Evolutionary conservation across 35 echinoderm and acorn worm species (phyloP).

Genomic region (Hemicentrotus pulcherrimus): DNA sequence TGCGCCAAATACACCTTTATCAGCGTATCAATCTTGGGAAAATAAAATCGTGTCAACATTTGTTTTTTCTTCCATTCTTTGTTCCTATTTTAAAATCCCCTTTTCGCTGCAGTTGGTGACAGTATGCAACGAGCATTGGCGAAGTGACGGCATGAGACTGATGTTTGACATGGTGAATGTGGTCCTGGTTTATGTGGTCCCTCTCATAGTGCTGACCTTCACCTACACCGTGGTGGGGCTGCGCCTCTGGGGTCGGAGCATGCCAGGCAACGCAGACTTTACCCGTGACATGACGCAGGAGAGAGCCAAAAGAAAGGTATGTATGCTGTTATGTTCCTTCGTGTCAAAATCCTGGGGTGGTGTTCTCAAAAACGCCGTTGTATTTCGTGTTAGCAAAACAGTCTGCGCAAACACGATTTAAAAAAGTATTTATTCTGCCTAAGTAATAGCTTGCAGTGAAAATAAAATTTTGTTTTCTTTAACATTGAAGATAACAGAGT

Average conservation of each 20-base stretch:
- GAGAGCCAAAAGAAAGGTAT: conserved; percentile 79
- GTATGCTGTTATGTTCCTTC: not conserved
- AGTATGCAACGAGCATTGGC: conserved; percentile 56
- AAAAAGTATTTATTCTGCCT: no score
- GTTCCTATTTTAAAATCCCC: not conserved
- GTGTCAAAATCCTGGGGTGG: no score
- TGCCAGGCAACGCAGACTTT: conserved; percentile 87
- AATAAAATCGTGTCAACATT: not conserved
- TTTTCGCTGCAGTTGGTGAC: not conserved
- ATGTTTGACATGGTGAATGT: conserved; percentile 77
- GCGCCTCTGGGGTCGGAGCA: conserved; percentile 77
- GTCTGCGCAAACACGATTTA: no score
- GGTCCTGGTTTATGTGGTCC: conserved; percentile 52
- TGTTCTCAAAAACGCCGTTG: no score
- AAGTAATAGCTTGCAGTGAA: no score
- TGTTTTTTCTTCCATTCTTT: not conserved
- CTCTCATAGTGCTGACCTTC: conserved; percentile 69
- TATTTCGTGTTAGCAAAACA: no score
- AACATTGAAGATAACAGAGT: no score
- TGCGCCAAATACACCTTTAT: no score
- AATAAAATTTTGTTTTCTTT: no score
- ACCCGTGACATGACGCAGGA: conserved; percentile 71
- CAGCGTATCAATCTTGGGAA: no score
- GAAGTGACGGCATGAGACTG: conserved; percentile 44
- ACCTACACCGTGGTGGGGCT: conserved; percentile 78